Evolutionary conservation across 2,797 vertebrate species (phyloP), one percentile per base, ranked within the genome.

Genomic region (Bovichtus variegatus): DNA sequence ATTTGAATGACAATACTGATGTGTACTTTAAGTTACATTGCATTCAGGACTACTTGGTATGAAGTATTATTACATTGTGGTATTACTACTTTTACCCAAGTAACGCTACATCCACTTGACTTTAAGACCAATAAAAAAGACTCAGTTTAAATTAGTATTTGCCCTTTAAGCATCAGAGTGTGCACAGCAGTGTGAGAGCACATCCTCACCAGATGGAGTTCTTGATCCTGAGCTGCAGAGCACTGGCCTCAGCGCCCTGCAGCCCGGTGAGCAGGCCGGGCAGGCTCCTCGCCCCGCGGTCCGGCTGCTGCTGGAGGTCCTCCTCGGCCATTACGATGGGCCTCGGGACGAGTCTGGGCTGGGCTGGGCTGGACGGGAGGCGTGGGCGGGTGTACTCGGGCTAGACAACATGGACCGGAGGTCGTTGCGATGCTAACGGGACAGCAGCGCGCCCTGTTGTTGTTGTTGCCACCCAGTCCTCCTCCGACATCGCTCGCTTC

Each of bases 171-270:
- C 51, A 51, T 47, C 41, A 64, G 3, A 54, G 7, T 41, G 29
- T 27, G 63, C 51, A 40, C 46, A 47, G 51, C 2, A 66, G 64
- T 9, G 8, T 23, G 6, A 47, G 72, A 59, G 44, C 80, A 43
- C 15, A 41, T 80, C 47, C 97, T 97, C 94, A 99, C 98, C 98
- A 98, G 96, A 99, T 98, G 83, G 97, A 98, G 96, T 95, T 97
- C 94, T 96, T 97, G 93, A 99, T 98, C 94, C 97, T 94, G 92
- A 97, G 95, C 94, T 97, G 97, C 94, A 99, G 94, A 80, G 96
- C 96, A 74, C 91, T 95, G 92, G 97, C 96, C 91, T 98, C 97
- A 12, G 95, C 90, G 70, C 96, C 96, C 82, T 97, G 97, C 94
- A 98, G 94, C 93, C 96, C 97, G 43, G 97, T 95, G 74, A 97